phyloP scores from a whole-genome alignment of 2,888 invertebrate genomes.

The Pammene aurita region DNA sequence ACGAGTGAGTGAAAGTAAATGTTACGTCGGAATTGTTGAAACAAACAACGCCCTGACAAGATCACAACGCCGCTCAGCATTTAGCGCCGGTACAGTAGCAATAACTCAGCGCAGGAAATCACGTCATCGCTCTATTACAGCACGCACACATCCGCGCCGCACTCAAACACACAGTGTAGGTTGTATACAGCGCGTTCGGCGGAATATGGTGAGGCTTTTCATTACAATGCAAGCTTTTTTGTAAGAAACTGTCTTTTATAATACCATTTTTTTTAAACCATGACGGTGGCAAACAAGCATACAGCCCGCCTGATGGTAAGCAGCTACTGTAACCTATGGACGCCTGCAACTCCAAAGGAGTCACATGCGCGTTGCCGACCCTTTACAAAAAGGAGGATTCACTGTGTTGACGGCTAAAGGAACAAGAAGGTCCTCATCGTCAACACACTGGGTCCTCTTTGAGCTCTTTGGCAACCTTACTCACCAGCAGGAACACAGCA shows the following conservation, averaged over 20 bases:
- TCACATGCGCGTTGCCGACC: too few species aligned
- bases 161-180: conserved; percentile 54
- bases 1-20: neutral
- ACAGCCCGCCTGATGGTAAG: too few species aligned
- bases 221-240: neutral
- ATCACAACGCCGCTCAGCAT: conserved; percentile 64
- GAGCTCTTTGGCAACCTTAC: too few species aligned
- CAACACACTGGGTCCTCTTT: too few species aligned
- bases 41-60: conserved; percentile 55
- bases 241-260: neutral
- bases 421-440: too few species aligned
- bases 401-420: too few species aligned
- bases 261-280: neutral
- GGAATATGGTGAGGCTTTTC: conserved; percentile 47
- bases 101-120: conserved; percentile 83
- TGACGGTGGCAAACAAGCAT: too few species aligned
- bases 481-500: too few species aligned
- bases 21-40: neutral
- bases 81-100: conserved; percentile 82
- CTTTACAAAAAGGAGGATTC: too few species aligned
- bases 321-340: too few species aligned
- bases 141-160: conserved; percentile 56
- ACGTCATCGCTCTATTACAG: conserved; percentile 84
- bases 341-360: too few species aligned
- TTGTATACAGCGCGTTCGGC: conserved; percentile 45